phyloP scores from a whole-genome alignment of 1,140 invertebrate species.

The Drosophila pandora region DNA sequence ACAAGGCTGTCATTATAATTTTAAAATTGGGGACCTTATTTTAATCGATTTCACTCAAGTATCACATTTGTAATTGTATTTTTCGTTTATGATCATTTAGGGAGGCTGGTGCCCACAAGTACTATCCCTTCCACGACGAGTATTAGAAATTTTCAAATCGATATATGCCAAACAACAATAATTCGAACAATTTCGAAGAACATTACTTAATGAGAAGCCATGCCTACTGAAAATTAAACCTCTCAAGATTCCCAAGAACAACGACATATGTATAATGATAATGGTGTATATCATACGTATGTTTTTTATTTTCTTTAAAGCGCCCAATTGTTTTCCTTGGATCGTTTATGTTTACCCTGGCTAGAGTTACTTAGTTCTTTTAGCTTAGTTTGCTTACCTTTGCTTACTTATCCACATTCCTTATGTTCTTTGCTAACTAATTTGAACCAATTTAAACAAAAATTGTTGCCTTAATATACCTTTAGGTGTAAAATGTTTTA shows the following conservation, averaged over 20 bases:
- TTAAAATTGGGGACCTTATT: not conserved
- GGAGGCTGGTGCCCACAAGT: conserved; percentile 65
- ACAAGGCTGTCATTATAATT: not conserved
- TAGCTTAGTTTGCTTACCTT: not conserved
- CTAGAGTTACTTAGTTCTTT: not conserved
- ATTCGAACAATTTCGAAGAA: conserved; percentile 12
- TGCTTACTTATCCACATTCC: conserved; percentile 3
- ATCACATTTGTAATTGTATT: not conserved
- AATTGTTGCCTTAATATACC: not conserved
- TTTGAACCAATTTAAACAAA: not conserved
- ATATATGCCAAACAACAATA: conserved; percentile 6
- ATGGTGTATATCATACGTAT: conserved; percentile 21
- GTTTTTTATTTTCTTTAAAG: conserved; percentile 6
- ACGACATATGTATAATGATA: not conserved
- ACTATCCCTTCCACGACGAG: conserved; percentile 83
- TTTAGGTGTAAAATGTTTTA: not conserved
- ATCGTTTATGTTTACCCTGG: conserved; percentile 1
- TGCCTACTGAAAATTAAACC: conserved; percentile 8
- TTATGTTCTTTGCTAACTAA: conserved; percentile 1
- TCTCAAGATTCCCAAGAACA: conserved; percentile 7
- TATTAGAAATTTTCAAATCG: conserved; percentile 11
- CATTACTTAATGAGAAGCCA: conserved; percentile 9
- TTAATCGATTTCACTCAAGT: not conserved
- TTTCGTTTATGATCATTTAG: conserved; percentile 36
- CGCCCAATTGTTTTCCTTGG: not conserved